Percentiles rank a stretch among this genome's conserved stretches.
Evolutionary conservation across 2,888 invertebrate species (phyloP).

Genomic region (Rhogogaster chlorosoma): DNA sequence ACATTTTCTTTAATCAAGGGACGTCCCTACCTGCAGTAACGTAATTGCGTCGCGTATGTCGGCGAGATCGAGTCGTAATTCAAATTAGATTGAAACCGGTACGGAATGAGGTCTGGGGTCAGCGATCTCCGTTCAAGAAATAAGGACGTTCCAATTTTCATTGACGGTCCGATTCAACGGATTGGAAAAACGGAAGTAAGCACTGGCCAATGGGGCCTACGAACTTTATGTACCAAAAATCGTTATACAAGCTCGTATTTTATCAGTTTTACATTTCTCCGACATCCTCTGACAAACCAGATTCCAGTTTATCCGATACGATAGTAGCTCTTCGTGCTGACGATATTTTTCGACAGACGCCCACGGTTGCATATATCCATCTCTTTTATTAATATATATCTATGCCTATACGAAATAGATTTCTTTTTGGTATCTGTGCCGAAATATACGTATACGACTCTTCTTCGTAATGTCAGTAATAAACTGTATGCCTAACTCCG

Average conservation of each 20-base stretch:
- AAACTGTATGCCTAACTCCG: neutral
- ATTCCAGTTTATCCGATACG: neutral
- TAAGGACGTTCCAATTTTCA: slow-evolving; percentile 31
- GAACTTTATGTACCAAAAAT: neutral
- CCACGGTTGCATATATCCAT: neutral
- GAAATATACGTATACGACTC: neutral
- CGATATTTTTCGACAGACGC: neutral
- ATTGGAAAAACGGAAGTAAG: slow-evolving; percentile 8
- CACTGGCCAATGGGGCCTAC: neutral
- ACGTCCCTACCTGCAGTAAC: neutral
- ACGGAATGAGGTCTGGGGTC: slow-evolving; percentile 44
- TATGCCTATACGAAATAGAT: neutral
- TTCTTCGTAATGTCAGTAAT: neutral
- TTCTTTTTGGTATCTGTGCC: neutral
- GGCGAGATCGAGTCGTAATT: slow-evolving; percentile 40
- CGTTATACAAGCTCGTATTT: neutral
- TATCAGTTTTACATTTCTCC: neutral
- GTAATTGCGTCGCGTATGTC: slow-evolving; percentile 9
- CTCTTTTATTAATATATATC: neutral
- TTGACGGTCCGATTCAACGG: neutral
- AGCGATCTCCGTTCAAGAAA: slow-evolving; percentile 33
- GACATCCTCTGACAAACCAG: neutral
- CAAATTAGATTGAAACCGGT: slow-evolving; percentile 48
- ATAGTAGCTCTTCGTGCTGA: neutral
- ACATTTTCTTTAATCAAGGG: slow-evolving; percentile 18